Conservation (phyloP, 2,797 vertebrate genomes). For the Takifugu ocellatus region DNA sequence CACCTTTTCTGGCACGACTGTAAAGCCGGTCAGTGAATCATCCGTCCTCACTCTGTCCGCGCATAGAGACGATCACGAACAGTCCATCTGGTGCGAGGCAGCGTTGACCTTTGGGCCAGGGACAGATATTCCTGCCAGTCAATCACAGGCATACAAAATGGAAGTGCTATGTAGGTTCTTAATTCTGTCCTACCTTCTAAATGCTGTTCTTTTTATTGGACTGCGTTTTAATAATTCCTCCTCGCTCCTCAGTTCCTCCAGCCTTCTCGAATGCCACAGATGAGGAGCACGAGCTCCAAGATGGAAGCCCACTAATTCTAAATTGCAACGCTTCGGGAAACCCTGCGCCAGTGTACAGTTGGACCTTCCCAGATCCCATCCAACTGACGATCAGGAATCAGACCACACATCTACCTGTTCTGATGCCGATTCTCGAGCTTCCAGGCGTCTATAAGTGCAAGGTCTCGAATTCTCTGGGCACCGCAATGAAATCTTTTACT, state of each 20-base stretch:
- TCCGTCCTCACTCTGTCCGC: accelerated
- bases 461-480: conserved; percentile 35
- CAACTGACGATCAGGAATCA: neutral
- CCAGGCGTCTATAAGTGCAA: conserved; percentile 64
- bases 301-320: conserved; percentile 14
- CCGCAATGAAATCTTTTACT: conserved; percentile 43
- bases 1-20: accelerated
- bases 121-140: accelerated
- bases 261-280: conserved; percentile 4
- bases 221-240: neutral
- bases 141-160: conserved; percentile 14
- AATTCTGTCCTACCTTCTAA: neutral
- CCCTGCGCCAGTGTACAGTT: conserved; percentile 52
- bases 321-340: conserved; percentile 60
- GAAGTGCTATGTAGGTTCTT: conserved; percentile 59
- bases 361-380: conserved; percentile 10
- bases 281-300: conserved; percentile 27
- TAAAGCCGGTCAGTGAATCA: neutral
- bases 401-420: neutral
- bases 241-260: conserved; percentile 52
- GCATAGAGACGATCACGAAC: conserved; percentile 36
- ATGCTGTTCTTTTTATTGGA: conserved; percentile 3
- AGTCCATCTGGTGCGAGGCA: conserved; percentile 56
- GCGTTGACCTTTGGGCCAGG: conserved; percentile 35
- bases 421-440: neutral